These are phyloP conservation scores for Lepidostoma basale DNA, from an alignment of 1,140 invertebrate genomes.

Conservation along the genomic window DNA sequence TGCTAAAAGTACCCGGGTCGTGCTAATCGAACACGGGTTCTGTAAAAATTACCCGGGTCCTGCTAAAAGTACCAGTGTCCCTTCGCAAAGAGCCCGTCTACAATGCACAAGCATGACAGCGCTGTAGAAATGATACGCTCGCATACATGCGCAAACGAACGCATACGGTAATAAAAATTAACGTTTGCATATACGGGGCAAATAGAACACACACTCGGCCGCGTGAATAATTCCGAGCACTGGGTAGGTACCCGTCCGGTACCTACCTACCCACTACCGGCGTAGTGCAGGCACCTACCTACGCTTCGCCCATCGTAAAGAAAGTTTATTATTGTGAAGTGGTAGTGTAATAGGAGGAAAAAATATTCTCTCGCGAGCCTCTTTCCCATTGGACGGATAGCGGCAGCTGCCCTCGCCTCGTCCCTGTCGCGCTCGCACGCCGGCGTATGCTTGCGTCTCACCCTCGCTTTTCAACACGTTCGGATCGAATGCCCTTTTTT, in stretches of 20 bases:
- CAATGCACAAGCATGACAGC: too few species aligned
- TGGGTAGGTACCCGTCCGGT: neutral
- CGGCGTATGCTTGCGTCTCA: neutral
- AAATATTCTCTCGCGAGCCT: neutral
- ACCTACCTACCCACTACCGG: neutral
- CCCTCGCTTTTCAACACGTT: neutral
- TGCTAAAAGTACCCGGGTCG: too few species aligned
- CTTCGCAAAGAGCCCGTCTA: too few species aligned
- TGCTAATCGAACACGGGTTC: too few species aligned
- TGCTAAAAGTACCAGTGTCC: too few species aligned
- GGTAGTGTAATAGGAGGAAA: neutral
- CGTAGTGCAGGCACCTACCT: neutral
- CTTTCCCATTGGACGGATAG: neutral
- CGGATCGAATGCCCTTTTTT: neutral
- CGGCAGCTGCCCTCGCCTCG: neutral
- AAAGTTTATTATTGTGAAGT: conserved; percentile 9
- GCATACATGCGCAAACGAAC: too few species aligned
- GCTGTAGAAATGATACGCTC: too few species aligned
- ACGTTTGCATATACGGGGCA: too few species aligned
- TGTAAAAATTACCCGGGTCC: too few species aligned
- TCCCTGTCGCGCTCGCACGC: neutral
- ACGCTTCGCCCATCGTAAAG: neutral
- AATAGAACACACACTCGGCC: too few species aligned
- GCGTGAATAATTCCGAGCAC: neutral
- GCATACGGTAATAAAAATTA: too few species aligned